Evolutionary conservation across 1,140 invertebrate genomes (phyloP), one percentile per base, ranked within the genome.

Genomic region (Meteorus sp.): DNA sequence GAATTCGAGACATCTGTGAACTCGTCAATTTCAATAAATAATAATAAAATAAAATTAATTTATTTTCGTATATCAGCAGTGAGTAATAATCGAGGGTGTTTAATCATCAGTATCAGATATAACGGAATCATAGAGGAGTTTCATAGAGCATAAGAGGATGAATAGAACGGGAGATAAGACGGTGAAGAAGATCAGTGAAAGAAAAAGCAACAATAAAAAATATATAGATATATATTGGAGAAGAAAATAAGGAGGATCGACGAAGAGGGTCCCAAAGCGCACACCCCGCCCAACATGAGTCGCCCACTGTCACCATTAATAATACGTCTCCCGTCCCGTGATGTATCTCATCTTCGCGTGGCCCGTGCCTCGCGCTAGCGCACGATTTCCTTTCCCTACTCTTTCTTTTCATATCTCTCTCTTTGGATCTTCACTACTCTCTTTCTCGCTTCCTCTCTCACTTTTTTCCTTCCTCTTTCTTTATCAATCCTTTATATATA

Each of bases 301-400:
- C 72, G 72, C 72, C 72, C 70, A 74, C 72, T 74, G 72, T 74
- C 72, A 74, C 72, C 72, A 74, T 74, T 74, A 74, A 74, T 74
- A 74, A 74, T 74, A 74, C 72, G 72, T 74, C 72, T 74, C 70
- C 68, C 65, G 70, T 72, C 61, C 65, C 70, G 70, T 74, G 72
- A 74, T 74, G 72, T 74, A 74, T 74, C 72, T 74, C 68, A 73
- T 43, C 7, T 43, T 22, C 27, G 43, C 17, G n/a, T 43, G 11
- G 25, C 48, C 33, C 39, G 25, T 31, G 44, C 50, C 54, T 41
- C 33, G 43, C 37, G 29, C 15, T 19, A 22, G 52, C 20, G 48
- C 48, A 61, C 62, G 53, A 64, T 64, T 64, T 59, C 39, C 22
- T 55, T 56, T 47, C 41, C 15, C 22, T n/a, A n/a, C n/a, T n/a